phyloP scores from a whole-genome alignment of 2,113 vertebrate species.

The Platycercus adscitus region DNA sequence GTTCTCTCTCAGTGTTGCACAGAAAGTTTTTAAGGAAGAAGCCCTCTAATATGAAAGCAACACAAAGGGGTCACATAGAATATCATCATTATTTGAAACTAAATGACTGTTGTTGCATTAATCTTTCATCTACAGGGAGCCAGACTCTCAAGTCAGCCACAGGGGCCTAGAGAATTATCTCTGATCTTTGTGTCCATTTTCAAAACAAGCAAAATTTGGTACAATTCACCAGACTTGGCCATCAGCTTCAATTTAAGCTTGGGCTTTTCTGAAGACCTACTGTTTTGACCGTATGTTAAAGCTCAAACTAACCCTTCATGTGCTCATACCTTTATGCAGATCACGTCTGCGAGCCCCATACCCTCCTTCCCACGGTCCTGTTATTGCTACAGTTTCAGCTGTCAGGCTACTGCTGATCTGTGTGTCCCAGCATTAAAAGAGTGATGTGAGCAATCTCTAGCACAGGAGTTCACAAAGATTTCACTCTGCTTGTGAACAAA shows the following conservation, averaged over 20 bases:
- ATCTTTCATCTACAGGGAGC: not conserved
- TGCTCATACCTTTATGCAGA: not conserved
- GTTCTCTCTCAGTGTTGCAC: not conserved
- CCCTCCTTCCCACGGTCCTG: not conserved
- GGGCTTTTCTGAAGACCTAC: not conserved
- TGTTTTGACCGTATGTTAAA: not conserved
- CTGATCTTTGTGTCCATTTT: not conserved
- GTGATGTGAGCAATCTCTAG: not conserved
- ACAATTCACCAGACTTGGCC: not conserved
- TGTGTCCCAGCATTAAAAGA: not conserved
- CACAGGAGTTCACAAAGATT: not conserved
- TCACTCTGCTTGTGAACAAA: not conserved
- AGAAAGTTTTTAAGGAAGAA: conserved; percentile 21
- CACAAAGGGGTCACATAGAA: not conserved
- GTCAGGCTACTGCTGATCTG: not conserved
- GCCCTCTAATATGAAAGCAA: not conserved
- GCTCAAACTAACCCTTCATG: not conserved
- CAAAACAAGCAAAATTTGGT: not conserved
- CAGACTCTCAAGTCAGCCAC: not conserved
- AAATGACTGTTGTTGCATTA: not conserved
- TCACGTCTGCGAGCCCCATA: not conserved
- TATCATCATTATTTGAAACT: not conserved
- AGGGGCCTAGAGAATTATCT: not conserved
- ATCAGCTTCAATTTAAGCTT: not conserved
- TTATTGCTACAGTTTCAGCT: not conserved